Evolutionary conservation across 2,888 invertebrate genomes (phyloP).

Genomic region (Tortricodes alternella): DNA sequence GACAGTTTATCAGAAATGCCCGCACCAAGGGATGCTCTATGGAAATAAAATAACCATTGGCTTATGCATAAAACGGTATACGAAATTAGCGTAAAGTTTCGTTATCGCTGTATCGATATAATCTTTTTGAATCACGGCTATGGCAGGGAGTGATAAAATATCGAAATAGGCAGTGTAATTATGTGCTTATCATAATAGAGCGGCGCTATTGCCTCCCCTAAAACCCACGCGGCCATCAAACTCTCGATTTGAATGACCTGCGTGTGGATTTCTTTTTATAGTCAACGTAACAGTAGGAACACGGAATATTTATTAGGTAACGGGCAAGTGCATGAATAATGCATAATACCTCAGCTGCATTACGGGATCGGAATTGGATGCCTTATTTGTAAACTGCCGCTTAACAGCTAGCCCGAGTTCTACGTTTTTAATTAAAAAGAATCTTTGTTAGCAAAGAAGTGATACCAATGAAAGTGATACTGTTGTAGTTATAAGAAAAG

Average conservation of each 20-base stretch:
- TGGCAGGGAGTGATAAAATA: slow-evolving; percentile 13
- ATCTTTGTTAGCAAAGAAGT: slow-evolving; percentile 12
- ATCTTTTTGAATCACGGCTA: slow-evolving; percentile 8
- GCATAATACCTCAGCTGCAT: slow-evolving; percentile 40
- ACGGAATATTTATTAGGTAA: slow-evolving; percentile 44
- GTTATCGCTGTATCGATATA: slow-evolving; percentile 7
- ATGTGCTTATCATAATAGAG: slow-evolving; percentile 22
- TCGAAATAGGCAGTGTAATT: slow-evolving; percentile 9
- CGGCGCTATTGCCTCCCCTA: slow-evolving; percentile 19
- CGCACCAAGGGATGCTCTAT: background rate
- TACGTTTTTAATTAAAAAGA: slow-evolving; percentile 25
- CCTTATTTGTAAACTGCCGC: slow-evolving; percentile 28
- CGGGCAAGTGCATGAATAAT: slow-evolving; percentile 41
- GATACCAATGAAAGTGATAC: background rate
- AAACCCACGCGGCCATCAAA: slow-evolving; percentile 27
- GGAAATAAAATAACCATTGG: background rate
- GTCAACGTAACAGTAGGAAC: slow-evolving; percentile 30
- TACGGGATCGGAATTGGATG: slow-evolving; percentile 31
- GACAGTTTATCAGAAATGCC: too few relatives aligned
- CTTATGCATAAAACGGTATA: background rate
- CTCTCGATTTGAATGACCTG: slow-evolving; percentile 20
- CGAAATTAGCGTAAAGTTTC: background rate
- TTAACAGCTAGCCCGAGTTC: slow-evolving; percentile 17
- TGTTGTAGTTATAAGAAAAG: slow-evolving; percentile 4
- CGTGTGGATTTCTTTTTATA: slow-evolving; percentile 30